Base-by-base conservation (phyloP, 2,113 vertebrate species). In the Cairina moschata region DNA sequence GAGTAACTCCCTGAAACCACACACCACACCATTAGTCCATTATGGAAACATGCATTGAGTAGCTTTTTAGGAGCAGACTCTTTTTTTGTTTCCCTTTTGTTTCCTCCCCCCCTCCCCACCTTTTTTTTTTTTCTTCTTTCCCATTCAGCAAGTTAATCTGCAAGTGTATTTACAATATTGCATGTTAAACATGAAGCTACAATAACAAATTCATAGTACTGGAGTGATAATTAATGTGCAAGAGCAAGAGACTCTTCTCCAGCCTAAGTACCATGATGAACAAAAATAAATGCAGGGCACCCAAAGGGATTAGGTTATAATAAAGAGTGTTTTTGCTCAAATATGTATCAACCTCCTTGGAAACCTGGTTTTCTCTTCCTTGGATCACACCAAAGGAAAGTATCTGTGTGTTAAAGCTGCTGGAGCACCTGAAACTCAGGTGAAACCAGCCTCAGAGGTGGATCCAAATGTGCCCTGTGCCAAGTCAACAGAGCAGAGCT, bases 381-480 rank as follows among this genome's bases (percentile, higher is more conserved):
- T 18, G 32, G 13, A 66, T 50, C 52, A 55, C 34, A 50, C 26
- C 38, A 67, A 48, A 71, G 29, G 59, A 58, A 72, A 52, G 17
- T 32, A 26, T 16, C 21, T 48, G 29, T 1, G 1, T 15, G 29
- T 16, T 17, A 16, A 44, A 52, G 42, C n/a, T 48, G n/a, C 62
- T 22, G 22, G 38, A 50, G 58, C 11, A 9, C 58, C 69, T 60
- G 13, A 36, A 50, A 26, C 18, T n/a, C 26, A 16, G 38, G 52
- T 44, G 50, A 55, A 46, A 25, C 3, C 26, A 71, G 38, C 26
- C n/a, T 34, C 1, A 0, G n/a, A 46, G 29, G 32, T 67, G 73
- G 83, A 67, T 5, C 11, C 48, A 11, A 3, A 9, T 0, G 0
- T 13, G 3, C 0, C 0, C 54, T 21, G 0, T 1, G 1, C n/a